These are phyloP conservation scores for Tribolium madens DNA, from an alignment of 1,140 invertebrate species.

Conservation along the genomic window DNA sequence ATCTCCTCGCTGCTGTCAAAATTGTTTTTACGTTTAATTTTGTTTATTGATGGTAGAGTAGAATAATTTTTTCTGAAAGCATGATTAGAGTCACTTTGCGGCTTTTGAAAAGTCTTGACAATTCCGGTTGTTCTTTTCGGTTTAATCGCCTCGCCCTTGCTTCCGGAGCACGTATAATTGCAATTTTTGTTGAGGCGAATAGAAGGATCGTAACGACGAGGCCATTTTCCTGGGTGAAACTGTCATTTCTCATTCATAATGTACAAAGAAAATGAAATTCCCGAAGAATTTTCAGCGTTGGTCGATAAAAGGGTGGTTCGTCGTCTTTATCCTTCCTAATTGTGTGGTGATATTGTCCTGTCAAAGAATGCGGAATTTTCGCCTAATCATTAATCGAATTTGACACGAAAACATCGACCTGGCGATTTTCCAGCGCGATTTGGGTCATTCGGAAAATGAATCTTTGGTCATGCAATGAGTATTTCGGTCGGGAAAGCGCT, in stretches of 20 bases:
- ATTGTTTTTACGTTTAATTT: no score
- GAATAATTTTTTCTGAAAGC: no score
- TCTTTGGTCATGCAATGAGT: conserved; percentile 10
- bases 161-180: conserved; percentile 33
- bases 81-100: neutral
- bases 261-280: conserved; percentile 34
- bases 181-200: conserved; percentile 17
- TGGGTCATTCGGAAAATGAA: conserved; percentile 22
- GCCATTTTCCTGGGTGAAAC: conserved; percentile 28
- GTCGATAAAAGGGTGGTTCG: conserved; percentile 27
- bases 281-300: conserved; percentile 10
- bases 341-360: conserved; percentile 15
- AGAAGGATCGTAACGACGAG: neutral
- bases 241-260: conserved; percentile 38
- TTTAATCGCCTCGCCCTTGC: neutral
- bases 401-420: conserved; percentile 7
- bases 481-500: neutral
- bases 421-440: neutral
- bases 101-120: neutral
- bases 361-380: conserved; percentile 27
- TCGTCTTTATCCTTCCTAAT: conserved; percentile 15
- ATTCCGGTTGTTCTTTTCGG: conserved; percentile 9
- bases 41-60: no score
- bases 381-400: conserved; percentile 12
- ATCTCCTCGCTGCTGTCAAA: no score